phyloP scores from a whole-genome alignment of 1,140 invertebrate species.

The Aethina tumida region DNA sequence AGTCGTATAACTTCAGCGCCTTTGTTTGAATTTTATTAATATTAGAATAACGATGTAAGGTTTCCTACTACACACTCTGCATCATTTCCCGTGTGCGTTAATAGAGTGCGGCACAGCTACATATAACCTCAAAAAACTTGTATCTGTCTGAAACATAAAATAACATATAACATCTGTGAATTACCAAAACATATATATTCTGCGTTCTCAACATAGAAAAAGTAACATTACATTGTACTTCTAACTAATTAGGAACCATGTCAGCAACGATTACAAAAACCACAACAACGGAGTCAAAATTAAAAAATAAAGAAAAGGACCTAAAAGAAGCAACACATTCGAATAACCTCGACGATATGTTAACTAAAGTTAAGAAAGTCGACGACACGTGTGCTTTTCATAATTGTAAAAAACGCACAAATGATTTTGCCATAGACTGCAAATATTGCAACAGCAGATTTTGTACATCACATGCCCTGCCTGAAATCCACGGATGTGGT shows the following conservation, averaged over 20 bases:
- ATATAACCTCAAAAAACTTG: too few species aligned
- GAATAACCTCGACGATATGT: slow-evolving; percentile 27
- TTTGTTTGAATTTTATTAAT: too few species aligned
- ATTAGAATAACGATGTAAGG: too few species aligned
- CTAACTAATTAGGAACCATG: slow-evolving; percentile 7
- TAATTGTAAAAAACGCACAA: slow-evolving; percentile 33
- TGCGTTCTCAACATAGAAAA: too few species aligned
- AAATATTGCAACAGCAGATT: slow-evolving; percentile 33
- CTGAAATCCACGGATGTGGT: slow-evolving; percentile 37
- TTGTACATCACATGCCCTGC: slow-evolving; percentile 33
- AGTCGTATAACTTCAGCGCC: too few species aligned
- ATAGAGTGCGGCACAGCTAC: too few species aligned
- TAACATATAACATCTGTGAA: too few species aligned
- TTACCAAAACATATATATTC: too few species aligned
- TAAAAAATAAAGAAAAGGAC: slow-evolving; percentile 30
- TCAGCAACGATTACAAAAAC: slow-evolving; percentile 18
- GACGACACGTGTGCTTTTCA: slow-evolving; percentile 32
- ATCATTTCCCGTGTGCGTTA: too few species aligned
- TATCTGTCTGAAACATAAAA: too few species aligned
- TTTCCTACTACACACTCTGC: too few species aligned
- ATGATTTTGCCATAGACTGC: slow-evolving; percentile 33
- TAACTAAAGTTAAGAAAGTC: slow-evolving; percentile 31
- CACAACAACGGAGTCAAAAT: slow-evolving; percentile 14
- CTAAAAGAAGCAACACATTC: slow-evolving; percentile 26
- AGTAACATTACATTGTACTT: too few species aligned